phyloP scores from a whole-genome alignment of 2,888 invertebrate species.

The Aphodius sticticus region DNA sequence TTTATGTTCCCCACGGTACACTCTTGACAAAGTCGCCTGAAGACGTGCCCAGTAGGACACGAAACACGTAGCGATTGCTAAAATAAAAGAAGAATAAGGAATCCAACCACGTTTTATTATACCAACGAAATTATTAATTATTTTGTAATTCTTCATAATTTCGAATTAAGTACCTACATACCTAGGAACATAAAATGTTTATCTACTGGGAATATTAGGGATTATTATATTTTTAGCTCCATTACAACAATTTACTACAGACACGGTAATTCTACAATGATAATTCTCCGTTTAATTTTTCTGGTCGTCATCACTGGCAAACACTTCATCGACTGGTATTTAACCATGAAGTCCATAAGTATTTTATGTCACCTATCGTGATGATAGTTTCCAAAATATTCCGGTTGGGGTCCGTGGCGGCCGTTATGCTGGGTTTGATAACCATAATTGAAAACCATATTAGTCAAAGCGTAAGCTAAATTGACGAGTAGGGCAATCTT shows the following conservation, averaged over 20 bases:
- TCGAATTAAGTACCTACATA: neutral
- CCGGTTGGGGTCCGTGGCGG: slow-evolving; percentile 30
- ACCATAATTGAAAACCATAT: slow-evolving; percentile 52
- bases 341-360: slow-evolving; percentile 39
- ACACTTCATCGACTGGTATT: slow-evolving; percentile 43
- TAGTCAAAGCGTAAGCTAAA: slow-evolving; percentile 71
- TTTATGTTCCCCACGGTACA: no score
- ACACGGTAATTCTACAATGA: no score
- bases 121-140: no score
- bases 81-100: no score
- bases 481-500: slow-evolving; percentile 77
- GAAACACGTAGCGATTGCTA: no score
- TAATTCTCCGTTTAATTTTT: slow-evolving; percentile 45
- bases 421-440: slow-evolving; percentile 48
- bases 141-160: neutral
- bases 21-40: no score
- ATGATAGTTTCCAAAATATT: slow-evolving; percentile 38
- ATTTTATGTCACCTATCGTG: slow-evolving; percentile 29
- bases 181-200: neutral
- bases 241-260: no score
- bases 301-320: slow-evolving; percentile 51
- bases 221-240: no score
- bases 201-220: neutral
- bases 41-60: no score
- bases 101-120: no score